Conservation (phyloP, 2,888 invertebrate species). For the Microplitis deprimator region DNA sequence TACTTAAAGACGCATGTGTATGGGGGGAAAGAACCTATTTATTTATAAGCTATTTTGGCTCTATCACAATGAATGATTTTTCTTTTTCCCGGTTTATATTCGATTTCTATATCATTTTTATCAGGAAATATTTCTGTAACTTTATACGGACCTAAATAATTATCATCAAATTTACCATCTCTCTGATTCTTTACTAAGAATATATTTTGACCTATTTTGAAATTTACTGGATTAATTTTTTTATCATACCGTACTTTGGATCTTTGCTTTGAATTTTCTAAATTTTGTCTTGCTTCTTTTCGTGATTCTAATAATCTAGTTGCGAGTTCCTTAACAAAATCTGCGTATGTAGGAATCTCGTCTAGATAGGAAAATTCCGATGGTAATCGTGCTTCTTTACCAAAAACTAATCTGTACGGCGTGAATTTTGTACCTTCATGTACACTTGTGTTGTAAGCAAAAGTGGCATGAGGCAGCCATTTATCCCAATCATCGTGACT, state of each 20-base stretch:
- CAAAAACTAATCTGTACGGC: conserved; percentile 27
- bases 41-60: not conserved
- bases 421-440: conserved; percentile 35
- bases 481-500: conserved; percentile 28
- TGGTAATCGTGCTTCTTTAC: conserved; percentile 23
- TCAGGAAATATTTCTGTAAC: conserved; percentile 24
- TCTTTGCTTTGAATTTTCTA: conserved; percentile 29
- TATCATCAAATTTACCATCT: conserved; percentile 38
- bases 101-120: conserved; percentile 22
- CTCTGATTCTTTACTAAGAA: conserved; percentile 36
- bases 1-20: too few relatives aligned
- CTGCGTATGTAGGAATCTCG: conserved; percentile 16
- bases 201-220: conserved; percentile 33
- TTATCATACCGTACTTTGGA: conserved; percentile 34
- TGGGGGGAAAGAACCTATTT: not conserved
- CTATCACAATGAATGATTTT: not conserved
- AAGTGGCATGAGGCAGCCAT: conserved; percentile 9
- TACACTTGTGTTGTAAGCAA: conserved; percentile 29
- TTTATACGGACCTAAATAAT: conserved; percentile 36
- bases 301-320: not conserved
- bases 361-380: conserved; percentile 17
- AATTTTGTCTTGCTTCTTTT: conserved; percentile 20
- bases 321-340: conserved; percentile 20
- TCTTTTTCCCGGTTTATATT: not conserved
- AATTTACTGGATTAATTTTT: conserved; percentile 21